Conservation (phyloP, 2,888 invertebrate species). For the Rosalia funebris region DNA sequence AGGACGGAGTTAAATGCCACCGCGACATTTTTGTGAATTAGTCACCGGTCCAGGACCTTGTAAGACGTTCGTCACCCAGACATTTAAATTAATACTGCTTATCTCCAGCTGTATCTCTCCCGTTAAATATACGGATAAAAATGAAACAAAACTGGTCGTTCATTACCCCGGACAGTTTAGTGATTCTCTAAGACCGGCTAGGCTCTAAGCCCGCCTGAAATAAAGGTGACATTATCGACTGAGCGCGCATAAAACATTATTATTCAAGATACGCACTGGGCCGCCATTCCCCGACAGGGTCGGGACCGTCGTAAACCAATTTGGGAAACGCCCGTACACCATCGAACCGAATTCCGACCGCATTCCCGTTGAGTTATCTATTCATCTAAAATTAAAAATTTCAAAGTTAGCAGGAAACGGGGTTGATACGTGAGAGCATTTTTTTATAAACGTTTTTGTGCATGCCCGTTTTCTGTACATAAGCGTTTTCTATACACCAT, state of each 20-base stretch:
- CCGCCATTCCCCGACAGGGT: slow-evolving; percentile 19
- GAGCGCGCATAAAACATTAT: slow-evolving; percentile 19
- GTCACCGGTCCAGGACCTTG: too few species aligned
- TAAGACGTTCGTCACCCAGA: not conserved
- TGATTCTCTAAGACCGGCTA: not conserved
- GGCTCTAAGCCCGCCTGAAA: slow-evolving; percentile 5
- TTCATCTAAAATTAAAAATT: slow-evolving; percentile 22
- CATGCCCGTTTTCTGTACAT: too few species aligned
- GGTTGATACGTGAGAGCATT: not conserved
- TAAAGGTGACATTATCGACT: slow-evolving; percentile 20
- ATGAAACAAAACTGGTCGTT: not conserved
- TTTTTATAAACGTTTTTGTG: too few species aligned
- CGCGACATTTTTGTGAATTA: too few species aligned
- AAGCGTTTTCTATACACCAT: too few species aligned
- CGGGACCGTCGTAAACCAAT: slow-evolving; percentile 26
- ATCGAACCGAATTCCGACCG: slow-evolving; percentile 25
- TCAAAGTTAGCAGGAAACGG: slow-evolving; percentile 4
- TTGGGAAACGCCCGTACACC: slow-evolving; percentile 22
- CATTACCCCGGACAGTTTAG: not conserved
- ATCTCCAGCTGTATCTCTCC: not conserved
- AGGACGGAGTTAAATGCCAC: too few species aligned
- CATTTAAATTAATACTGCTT: not conserved
- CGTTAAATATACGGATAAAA: not conserved
- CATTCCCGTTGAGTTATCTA: slow-evolving; percentile 20
- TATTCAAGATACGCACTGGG: slow-evolving; percentile 24